Evolutionary conservation across 2,888 invertebrate species (phyloP).

Genomic region (Rugalucina vietnamica): DNA sequence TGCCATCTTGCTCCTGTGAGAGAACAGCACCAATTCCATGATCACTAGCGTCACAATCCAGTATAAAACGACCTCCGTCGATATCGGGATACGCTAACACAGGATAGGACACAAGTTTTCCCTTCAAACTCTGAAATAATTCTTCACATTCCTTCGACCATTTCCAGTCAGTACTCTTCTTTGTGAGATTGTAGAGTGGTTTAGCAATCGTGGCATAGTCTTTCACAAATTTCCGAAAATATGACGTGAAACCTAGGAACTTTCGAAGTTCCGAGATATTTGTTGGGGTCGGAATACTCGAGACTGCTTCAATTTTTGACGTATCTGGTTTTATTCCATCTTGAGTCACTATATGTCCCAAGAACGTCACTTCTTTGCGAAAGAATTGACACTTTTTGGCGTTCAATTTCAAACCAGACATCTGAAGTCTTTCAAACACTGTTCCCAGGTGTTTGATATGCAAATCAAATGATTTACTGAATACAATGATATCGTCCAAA

Average conservation of each 20-base stretch:
- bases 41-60: constrained; percentile 65
- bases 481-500: constrained; percentile 63
- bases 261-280: constrained; percentile 28
- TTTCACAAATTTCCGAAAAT: constrained; percentile 40
- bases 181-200: constrained; percentile 8
- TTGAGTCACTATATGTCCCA: constrained; percentile 47
- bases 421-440: constrained; percentile 44
- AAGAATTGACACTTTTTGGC: constrained; percentile 54
- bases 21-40: constrained; percentile 60
- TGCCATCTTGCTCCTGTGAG: constrained; percentile 55
- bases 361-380: constrained; percentile 26
- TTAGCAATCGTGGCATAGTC: constrained; percentile 8
- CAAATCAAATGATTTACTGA: constrained; percentile 37
- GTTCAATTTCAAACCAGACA: constrained; percentile 47
- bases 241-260: constrained; percentile 46
- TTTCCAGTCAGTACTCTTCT: background rate
- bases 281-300: constrained; percentile 23
- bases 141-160: background rate
- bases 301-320: constrained; percentile 40
- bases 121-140: background rate
- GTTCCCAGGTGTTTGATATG: constrained; percentile 45
- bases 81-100: constrained; percentile 50
- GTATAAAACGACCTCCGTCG: constrained; percentile 37
- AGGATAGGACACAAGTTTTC: constrained; percentile 32
- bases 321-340: constrained; percentile 38